These are phyloP conservation scores for Yoshiicerus persimilis DNA, from an alignment of 1,140 invertebrate species.

Conservation along the genomic window DNA sequence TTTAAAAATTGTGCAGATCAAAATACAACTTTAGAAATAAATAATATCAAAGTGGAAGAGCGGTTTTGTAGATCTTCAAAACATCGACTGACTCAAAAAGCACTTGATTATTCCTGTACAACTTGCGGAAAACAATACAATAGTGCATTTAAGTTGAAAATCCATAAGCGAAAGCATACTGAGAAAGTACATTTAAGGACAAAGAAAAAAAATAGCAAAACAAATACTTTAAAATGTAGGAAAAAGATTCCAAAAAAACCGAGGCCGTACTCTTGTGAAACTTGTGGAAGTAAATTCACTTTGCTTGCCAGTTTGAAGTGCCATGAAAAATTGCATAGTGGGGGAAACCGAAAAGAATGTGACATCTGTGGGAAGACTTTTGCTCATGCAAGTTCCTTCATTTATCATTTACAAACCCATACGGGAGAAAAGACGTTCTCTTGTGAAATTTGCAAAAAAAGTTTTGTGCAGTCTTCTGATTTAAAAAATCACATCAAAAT, in stretches of 20 bases:
- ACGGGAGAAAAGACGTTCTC: neutral
- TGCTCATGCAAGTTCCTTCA: neutral
- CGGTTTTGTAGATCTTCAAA: no score
- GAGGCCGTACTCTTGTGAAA: neutral
- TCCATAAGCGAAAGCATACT: no score
- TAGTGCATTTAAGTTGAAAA: no score
- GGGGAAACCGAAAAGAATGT: neutral
- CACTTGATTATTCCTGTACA: no score
- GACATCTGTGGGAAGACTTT: neutral
- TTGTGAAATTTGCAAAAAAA: neutral
- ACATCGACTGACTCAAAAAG: no score
- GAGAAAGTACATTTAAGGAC: neutral
- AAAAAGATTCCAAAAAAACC: neutral
- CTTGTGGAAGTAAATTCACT: neutral
- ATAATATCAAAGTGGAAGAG: no score
- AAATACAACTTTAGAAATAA: no score
- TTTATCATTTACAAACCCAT: neutral
- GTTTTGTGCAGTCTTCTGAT: neutral
- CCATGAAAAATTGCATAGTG: neutral
- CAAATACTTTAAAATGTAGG: neutral
- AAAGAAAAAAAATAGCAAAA: neutral
- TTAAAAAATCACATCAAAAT: neutral
- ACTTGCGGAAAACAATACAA: no score
- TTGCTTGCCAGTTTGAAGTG: neutral
- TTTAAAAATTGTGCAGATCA: no score